Evolutionary conservation across 2,888 invertebrate genomes (phyloP), one percentile per base, ranked within the genome.

Genomic region (Polymixis flavicincta): DNA sequence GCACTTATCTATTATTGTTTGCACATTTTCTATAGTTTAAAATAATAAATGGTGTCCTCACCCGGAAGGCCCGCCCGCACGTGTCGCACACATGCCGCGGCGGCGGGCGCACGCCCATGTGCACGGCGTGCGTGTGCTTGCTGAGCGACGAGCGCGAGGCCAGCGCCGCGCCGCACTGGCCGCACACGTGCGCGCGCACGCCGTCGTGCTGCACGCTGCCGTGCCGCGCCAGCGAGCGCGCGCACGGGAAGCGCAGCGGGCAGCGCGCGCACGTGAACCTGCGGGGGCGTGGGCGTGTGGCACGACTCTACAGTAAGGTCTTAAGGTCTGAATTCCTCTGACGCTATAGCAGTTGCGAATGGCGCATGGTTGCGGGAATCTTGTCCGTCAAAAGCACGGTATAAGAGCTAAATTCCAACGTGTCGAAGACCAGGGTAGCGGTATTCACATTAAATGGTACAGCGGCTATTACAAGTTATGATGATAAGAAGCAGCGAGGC

Each of bases 11-110:
- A 5, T 5, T 37, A 37, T 37, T 37, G 37, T 37, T 5, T 37
- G 37, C 37, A 37, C 37, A 37, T 5, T 37, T 37, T 37, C 6
- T 37, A 37, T 3, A 45, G 11, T 45, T 13, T 13, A 13, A 11
- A 13, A 11, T 45, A 45, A 11, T 9, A 42, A 11, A 11, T 9
- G 11, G 9, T 8, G 42, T 9, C 1, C 92, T 84, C 52, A 94
- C 96, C 86, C 93, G 80, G 89, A 96, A 96, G 6, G 93, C 93
- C 82, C 93, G 92, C 32, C 95, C 95, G 90, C 95, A 95, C 0
- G 94, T 91, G 85, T 95, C 92, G 83, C 96, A 96, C 17, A 95
- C 93, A 88, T 95, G 94, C 0, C 86, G 48, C 1, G 91, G 86
- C 76, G 92, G 90, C 65, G 94, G 89, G 22, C 91, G 82, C 9